These are phyloP conservation scores for Stenchaetothrips biformis DNA, from an alignment of 2,888 invertebrate genomes.

Conservation along the genomic window DNA sequence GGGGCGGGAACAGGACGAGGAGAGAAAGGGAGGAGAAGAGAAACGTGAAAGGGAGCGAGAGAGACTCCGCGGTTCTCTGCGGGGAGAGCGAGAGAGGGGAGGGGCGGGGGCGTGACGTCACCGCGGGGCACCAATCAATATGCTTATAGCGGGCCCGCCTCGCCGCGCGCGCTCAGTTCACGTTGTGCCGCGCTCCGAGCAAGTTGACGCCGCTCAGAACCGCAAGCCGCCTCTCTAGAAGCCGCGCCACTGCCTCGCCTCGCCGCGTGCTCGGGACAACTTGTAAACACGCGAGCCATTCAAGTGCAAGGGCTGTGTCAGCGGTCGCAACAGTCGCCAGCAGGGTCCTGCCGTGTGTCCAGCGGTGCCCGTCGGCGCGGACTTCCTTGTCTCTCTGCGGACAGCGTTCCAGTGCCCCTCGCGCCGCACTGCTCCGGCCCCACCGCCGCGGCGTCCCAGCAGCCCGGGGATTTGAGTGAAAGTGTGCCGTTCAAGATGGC, in stretches of 20 bases:
- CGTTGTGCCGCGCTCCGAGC: neutral
- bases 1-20: slow-evolving; percentile 44
- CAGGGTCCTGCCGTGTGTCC: neutral
- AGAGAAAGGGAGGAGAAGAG: slow-evolving; percentile 39
- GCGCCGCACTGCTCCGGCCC: neutral
- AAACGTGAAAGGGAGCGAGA: slow-evolving; percentile 36
- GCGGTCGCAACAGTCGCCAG: neutral
- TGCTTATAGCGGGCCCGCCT: neutral
- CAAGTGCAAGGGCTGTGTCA: neutral
- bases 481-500: slow-evolving; percentile 58
- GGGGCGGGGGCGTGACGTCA: slow-evolving; percentile 42
- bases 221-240: neutral
- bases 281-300: neutral
- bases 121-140: slow-evolving; percentile 29
- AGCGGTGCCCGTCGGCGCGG: too few species aligned
- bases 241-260: neutral
- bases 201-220: neutral
- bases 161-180: slow-evolving; percentile 23
- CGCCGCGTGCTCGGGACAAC: neutral
- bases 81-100: slow-evolving; percentile 40
- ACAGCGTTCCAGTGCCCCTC: too few species aligned
- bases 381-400: too few species aligned
- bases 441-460: neutral
- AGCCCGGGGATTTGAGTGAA: neutral
- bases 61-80: slow-evolving; percentile 33